These are phyloP conservation scores for Neolamprologus sp. DNA, from an alignment of 2,113 vertebrate genomes.

Conservation along the genomic window DNA sequence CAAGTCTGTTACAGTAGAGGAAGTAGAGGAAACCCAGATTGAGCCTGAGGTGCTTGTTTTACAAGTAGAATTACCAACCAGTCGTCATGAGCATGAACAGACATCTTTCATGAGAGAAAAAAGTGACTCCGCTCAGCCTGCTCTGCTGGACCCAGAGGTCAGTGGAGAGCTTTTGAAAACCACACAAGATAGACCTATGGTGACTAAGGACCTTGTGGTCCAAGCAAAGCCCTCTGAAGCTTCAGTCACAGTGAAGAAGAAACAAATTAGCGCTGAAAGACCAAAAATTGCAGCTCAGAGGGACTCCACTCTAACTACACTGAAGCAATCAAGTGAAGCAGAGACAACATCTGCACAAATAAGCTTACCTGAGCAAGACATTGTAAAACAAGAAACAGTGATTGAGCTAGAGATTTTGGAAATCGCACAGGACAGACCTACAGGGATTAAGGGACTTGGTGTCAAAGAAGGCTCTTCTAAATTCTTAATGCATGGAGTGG, in stretches of 20 bases:
- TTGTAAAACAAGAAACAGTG: neutral
- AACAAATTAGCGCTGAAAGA: neutral
- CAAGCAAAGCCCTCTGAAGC: neutral
- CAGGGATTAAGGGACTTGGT: neutral
- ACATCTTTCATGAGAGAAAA: neutral
- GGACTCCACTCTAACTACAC: fast-evolving
- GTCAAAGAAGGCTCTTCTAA: neutral
- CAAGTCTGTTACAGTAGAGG: neutral
- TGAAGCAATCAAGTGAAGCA: fast-evolving
- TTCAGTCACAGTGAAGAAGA: neutral
- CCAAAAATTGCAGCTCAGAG: neutral
- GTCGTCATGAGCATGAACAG: fast-evolving
- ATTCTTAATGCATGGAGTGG: neutral
- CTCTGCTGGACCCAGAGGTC: neutral
- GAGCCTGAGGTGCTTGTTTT: neutral
- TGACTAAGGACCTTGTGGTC: neutral
- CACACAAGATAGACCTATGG: fast-evolving
- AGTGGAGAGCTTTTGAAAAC: neutral
- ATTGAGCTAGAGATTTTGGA: neutral
- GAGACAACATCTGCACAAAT: neutral
- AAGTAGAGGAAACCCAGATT: neutral
- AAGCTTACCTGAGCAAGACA: neutral
- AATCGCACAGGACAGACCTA: neutral
- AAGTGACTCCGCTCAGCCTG: neutral
- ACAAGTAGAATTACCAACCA: fast-evolving